Percentiles rank a stretch among this genome's conserved stretches.
These are phyloP conservation scores for Pheosia gnoma DNA, from an alignment of 2,888 invertebrate species.

Conservation along the genomic window DNA sequence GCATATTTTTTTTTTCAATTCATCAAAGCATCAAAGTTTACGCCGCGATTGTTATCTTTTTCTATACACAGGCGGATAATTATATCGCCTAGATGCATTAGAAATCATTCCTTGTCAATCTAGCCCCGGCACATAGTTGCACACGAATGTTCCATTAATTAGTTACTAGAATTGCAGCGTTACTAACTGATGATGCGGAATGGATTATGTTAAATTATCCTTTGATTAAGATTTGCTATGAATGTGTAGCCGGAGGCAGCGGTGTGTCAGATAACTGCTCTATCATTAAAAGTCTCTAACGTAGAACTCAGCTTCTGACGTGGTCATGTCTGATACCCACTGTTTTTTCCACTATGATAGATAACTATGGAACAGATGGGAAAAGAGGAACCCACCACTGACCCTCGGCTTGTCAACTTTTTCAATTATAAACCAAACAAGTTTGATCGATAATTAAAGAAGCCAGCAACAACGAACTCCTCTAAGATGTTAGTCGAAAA, in stretches of 20 bases:
- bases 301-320: constrained; percentile 28
- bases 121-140: constrained; percentile 20
- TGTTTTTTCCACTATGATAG: constrained; percentile 56
- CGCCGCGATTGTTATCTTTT: constrained; percentile 28
- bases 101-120: constrained; percentile 23
- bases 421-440: no score
- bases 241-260: constrained; percentile 37
- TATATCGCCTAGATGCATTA: constrained; percentile 19
- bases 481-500: no score
- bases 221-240: constrained; percentile 47
- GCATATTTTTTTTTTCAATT: constrained; percentile 44
- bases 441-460: no score
- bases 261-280: constrained; percentile 57
- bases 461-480: no score
- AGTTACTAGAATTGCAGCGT: constrained; percentile 36
- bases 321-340: constrained; percentile 46
- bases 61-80: constrained; percentile 22
- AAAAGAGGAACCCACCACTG: no score
- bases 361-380: constrained; percentile 22
- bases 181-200: constrained; percentile 43
- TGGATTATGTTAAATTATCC: constrained; percentile 47
- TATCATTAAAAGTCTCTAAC: constrained; percentile 31
- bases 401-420: neutral
- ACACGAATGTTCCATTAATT: constrained; percentile 38
- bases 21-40: constrained; percentile 53